Evolutionary conservation across 2,797 vertebrate species (phyloP).

Genomic region (Echeneis naucrates): DNA sequence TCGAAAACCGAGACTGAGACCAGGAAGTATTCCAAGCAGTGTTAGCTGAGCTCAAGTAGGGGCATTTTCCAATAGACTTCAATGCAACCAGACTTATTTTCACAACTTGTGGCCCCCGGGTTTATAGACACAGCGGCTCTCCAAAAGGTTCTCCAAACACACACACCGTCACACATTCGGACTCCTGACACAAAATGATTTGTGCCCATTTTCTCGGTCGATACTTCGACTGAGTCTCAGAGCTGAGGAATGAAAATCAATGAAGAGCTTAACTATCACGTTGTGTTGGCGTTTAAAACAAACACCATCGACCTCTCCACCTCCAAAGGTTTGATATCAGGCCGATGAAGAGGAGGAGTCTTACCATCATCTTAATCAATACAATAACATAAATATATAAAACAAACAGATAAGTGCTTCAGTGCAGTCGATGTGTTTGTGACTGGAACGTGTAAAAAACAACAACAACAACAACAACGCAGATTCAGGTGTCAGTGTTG

Average conservation of each 20-base stretch:
- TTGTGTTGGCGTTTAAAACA: slow-evolving; percentile 61
- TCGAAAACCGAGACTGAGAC: no score
- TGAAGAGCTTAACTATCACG: slow-evolving; percentile 28
- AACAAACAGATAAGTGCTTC: no score
- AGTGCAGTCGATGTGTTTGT: no score
- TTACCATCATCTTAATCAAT: neutral
- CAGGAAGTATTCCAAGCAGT: no score
- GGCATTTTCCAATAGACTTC: no score
- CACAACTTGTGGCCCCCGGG: no score
- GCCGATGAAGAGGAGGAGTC: neutral
- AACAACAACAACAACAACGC: no score
- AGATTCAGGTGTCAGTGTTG: slow-evolving; percentile 32
- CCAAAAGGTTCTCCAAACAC: slow-evolving; percentile 27
- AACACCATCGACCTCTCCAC: slow-evolving; percentile 39
- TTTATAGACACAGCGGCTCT: neutral
- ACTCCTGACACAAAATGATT: slow-evolving; percentile 61
- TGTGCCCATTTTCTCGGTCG: slow-evolving; percentile 55
- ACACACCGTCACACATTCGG: slow-evolving; percentile 65
- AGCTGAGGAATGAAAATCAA: slow-evolving; percentile 61
- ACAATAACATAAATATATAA: no score
- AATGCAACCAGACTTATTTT: no score
- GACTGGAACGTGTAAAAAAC: no score
- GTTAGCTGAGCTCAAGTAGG: no score
- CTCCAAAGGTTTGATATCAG: neutral
- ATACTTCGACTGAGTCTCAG: slow-evolving; percentile 6